A percentile compares a stretch with the other conserved stretches of the same genome.
Evolutionary conservation across 2,113 vertebrate genomes (phyloP).

Genomic region (Leptodactylus fuscus): DNA sequence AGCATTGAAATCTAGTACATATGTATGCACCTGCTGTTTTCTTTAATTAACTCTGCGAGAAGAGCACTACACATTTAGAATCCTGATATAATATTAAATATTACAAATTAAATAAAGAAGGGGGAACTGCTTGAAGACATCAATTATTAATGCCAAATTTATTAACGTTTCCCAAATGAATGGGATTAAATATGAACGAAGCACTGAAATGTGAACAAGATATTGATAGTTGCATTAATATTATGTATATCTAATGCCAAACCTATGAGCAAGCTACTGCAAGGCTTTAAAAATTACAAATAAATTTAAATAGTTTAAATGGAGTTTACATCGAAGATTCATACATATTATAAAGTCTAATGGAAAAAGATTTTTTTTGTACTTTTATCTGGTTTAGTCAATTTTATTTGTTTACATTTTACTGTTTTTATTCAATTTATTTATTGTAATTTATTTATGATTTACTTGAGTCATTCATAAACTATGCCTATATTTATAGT

Average conservation of each 20-base stretch:
- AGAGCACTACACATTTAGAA: slow-evolving; percentile 51
- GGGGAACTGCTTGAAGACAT: slow-evolving; percentile 13
- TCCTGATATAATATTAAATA: slow-evolving; percentile 40
- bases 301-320: not conserved
- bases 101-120: slow-evolving; percentile 39
- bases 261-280: not conserved
- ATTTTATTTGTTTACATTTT: too few relatives aligned
- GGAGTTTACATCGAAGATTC: not conserved
- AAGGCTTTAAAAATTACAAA: not conserved
- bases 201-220: not conserved
- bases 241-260: not conserved
- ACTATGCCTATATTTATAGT: too few relatives aligned
- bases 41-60: slow-evolving; percentile 61
- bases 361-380: not conserved
- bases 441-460: too few relatives aligned
- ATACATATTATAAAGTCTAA: not conserved
- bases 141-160: slow-evolving; percentile 38
- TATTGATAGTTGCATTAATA: not conserved
- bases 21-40: slow-evolving; percentile 58
- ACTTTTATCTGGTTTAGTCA: too few relatives aligned
- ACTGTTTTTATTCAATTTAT: too few relatives aligned
- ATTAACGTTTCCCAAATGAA: slow-evolving; percentile 20
- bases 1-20: slow-evolving; percentile 39
- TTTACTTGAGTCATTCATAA: too few relatives aligned
- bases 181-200: slow-evolving; percentile 17